Evolutionary conservation across 2,113 vertebrate species (phyloP).

Genomic region (Perognathus longimembris): DNA sequence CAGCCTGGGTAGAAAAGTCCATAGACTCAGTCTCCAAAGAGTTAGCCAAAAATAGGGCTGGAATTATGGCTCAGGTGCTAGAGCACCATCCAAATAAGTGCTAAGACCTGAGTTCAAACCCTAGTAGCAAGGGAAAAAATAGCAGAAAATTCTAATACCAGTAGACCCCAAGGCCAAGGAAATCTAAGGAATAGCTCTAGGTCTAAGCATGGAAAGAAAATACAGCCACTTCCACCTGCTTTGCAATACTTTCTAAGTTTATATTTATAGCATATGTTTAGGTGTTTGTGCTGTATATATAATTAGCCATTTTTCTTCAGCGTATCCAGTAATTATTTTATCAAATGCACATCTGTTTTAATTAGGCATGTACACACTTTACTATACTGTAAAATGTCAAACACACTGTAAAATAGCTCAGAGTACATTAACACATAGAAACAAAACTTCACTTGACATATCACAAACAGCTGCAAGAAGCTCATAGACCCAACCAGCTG

Average conservation of each 20-base stretch:
- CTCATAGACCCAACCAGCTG: conserved; percentile 73
- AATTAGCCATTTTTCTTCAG: conserved; percentile 77
- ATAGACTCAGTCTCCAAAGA: too few relatives aligned
- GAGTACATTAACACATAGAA: conserved; percentile 81
- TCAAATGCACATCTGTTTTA: conserved; percentile 81
- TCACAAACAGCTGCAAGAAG: conserved; percentile 79
- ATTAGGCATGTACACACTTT: conserved; percentile 78
- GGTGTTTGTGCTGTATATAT: conserved; percentile 58
- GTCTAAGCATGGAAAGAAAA: conserved; percentile 7
- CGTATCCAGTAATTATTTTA: conserved; percentile 80
- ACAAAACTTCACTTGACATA: conserved; percentile 81
- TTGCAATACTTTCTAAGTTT: conserved; percentile 54
- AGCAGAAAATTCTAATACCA: background rate
- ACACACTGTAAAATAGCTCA: conserved; percentile 77
- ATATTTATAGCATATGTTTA: conserved; percentile 50
- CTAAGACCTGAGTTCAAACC: too few relatives aligned
- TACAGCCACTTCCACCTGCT: conserved; percentile 60
- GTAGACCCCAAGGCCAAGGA: background rate
- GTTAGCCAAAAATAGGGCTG: too few relatives aligned
- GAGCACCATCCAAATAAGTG: too few relatives aligned
- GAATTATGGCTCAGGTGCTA: too few relatives aligned
- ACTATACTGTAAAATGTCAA: conserved; percentile 80
- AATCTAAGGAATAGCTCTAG: conserved; percentile 46
- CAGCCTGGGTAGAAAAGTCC: too few relatives aligned
- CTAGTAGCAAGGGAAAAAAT: background rate